Base-by-base conservation (phyloP, 2,888 invertebrate species). In the Xestoiulus laeticollis region DNA sequence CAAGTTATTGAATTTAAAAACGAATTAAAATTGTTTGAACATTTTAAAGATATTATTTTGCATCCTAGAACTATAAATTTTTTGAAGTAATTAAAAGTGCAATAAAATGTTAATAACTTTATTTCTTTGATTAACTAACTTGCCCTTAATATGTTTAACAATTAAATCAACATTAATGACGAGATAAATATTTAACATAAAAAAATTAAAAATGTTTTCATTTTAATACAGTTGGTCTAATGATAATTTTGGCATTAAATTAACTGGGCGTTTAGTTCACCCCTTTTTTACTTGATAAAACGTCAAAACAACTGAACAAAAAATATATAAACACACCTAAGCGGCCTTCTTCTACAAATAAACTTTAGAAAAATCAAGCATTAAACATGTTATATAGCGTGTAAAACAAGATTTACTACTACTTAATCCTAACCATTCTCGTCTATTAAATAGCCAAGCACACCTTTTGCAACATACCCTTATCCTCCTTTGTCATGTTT, bases 361-460 rank as follows among this genome's bases (percentile, higher is more conserved):
- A 68, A 68, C 68, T 68, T 68, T n/a, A 22, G 26, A 68, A 68
- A 68, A n/a, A 68, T 26, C 68, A 68, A 10, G 8, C 68, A 68
- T 68, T 68, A 68, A 68, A 68, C 26, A 4, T 68, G 68, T 68
- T 68, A 68, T 68, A 68, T 68, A 68, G 68, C 68, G 68, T 68
- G 68, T 68, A 68, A 68, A 68, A 68, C 68, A 68, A 68, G 68
- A 68, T 68, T 68, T 68, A 68, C 68, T 26, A 68, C 26, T 68
- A 68, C 68, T 68, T 68, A 68, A 68, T 26, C 26, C 68, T 26
- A 68, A 68, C 68, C 26, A 5, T 68, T 68, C 68, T 68, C 68
- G 68, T n/a, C 68, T 68, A 68, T 68, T 68, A 68, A 68, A 68
- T 68, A 26, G 1, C 68, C 68, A 68, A 68, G 26, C 22, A 68